Conservation (phyloP, 2,888 invertebrate species). For the Callyntrura sp. region DNA sequence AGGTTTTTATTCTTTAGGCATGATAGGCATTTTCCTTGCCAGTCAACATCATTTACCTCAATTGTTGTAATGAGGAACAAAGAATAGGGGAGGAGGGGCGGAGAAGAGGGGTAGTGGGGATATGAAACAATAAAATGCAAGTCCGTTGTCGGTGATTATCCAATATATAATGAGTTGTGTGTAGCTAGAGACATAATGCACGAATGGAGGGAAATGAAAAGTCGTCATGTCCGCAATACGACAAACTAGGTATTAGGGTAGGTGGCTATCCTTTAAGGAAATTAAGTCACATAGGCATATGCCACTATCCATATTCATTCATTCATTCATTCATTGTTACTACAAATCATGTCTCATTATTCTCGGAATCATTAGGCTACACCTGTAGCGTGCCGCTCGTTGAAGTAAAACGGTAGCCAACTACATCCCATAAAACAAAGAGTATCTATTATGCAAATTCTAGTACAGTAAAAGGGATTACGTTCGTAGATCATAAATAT, state of each 20-base stretch:
- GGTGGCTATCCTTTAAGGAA: background rate
- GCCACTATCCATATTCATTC: background rate
- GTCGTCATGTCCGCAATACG: background rate
- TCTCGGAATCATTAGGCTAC: background rate
- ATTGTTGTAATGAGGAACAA: background rate
- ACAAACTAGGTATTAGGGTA: background rate
- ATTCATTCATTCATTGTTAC: background rate
- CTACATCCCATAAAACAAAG: no score
- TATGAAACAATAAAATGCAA: slow-evolving; percentile 10
- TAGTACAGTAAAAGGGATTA: background rate
- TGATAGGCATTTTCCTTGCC: slow-evolving; percentile 8
- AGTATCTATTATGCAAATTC: background rate
- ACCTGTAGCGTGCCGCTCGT: no score
- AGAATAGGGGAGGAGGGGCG: slow-evolving; percentile 8
- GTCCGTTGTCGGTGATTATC: slow-evolving; percentile 13
- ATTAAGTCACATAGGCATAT: background rate
- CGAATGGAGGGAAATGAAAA: background rate
- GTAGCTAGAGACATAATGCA: background rate
- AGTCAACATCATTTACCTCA: slow-evolving; percentile 3
- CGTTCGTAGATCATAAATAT: no score
- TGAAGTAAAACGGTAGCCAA: no score
- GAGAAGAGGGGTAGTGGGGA: background rate
- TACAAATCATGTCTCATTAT: background rate
- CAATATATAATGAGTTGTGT: background rate
- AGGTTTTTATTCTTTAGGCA: slow-evolving; percentile 1